Conservation (phyloP, 2,888 invertebrate species). For the Aleiodes leptofemur region DNA sequence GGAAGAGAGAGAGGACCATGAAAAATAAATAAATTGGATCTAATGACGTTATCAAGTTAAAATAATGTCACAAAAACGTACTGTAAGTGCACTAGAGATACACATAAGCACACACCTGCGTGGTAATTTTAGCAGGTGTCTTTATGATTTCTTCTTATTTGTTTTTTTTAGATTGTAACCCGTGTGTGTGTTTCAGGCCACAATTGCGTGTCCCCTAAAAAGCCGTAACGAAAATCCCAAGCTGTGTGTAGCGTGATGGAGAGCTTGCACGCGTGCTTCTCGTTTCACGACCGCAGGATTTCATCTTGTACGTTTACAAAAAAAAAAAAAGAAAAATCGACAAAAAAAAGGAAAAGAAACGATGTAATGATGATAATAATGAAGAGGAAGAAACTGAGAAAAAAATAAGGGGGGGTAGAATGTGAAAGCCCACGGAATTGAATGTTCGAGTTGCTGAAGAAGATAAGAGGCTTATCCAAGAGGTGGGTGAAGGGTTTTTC, state of each 20-base stretch:
- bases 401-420: constrained; percentile 3
- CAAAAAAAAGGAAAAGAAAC: neutral
- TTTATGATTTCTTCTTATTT: neutral
- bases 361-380: constrained; percentile 31
- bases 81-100: too few species aligned
- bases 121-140: neutral
- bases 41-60: too few species aligned
- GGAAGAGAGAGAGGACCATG: too few species aligned
- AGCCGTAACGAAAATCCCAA: constrained; percentile 29
- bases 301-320: neutral
- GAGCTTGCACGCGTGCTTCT: constrained; percentile 17
- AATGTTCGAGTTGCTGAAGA: constrained; percentile 46
- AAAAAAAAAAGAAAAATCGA: neutral
- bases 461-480: constrained; percentile 41
- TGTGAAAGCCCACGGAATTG: constrained; percentile 39
- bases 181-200: neutral
- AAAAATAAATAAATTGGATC: too few species aligned
- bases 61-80: too few species aligned
- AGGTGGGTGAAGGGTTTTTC: neutral
- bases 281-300: constrained; percentile 23
- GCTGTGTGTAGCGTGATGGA: constrained; percentile 13
- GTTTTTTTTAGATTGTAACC: too few species aligned
- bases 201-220: constrained; percentile 27
- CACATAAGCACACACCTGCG: too few species aligned
- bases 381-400: constrained; percentile 35